These are phyloP conservation scores for Ophthalmolycus amberensis DNA, from an alignment of 2,113 vertebrate species.

Conservation along the genomic window DNA sequence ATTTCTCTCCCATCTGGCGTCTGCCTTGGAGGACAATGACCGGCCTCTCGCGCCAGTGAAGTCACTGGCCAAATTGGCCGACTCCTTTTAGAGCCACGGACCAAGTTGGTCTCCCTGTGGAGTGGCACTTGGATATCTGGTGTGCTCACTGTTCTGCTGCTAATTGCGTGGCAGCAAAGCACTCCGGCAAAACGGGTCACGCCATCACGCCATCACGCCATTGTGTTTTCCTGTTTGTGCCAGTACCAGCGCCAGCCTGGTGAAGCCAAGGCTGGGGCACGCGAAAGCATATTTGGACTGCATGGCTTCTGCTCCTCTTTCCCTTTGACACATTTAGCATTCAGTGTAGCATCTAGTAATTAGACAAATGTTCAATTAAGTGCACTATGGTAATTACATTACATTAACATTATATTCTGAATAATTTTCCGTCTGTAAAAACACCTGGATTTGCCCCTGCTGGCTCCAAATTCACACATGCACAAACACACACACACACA, in stretches of 20 bases:
- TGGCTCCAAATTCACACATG: not conserved
- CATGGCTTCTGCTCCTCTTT: not conserved
- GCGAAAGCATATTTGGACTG: constrained; percentile 24
- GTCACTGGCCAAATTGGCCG: constrained; percentile 57
- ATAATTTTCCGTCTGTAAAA: constrained; percentile 29
- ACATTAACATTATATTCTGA: constrained; percentile 31
- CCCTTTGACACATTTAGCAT: constrained; percentile 3
- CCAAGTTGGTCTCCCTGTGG: constrained; percentile 52
- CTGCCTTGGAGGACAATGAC: constrained; percentile 60
- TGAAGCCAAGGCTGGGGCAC: constrained; percentile 4
- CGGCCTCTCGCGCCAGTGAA: constrained; percentile 27
- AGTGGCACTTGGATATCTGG: constrained; percentile 60
- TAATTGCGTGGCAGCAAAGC: constrained; percentile 55
- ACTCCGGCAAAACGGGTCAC: constrained; percentile 33
- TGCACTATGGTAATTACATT: constrained; percentile 25
- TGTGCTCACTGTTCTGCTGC: constrained; percentile 41
- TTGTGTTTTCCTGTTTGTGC: constrained; percentile 42
- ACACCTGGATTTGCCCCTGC: constrained; percentile 37
- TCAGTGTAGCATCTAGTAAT: constrained; percentile 17
- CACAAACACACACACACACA: not conserved
- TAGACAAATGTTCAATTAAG: constrained; percentile 19
- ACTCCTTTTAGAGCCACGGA: constrained; percentile 43
- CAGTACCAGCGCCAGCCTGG: constrained; percentile 24
- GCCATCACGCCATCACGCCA: constrained; percentile 38
- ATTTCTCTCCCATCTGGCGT: constrained; percentile 53